phyloP scores from a whole-genome alignment of 2,797 vertebrate genomes.

The Poeciliopsis turneri region DNA sequence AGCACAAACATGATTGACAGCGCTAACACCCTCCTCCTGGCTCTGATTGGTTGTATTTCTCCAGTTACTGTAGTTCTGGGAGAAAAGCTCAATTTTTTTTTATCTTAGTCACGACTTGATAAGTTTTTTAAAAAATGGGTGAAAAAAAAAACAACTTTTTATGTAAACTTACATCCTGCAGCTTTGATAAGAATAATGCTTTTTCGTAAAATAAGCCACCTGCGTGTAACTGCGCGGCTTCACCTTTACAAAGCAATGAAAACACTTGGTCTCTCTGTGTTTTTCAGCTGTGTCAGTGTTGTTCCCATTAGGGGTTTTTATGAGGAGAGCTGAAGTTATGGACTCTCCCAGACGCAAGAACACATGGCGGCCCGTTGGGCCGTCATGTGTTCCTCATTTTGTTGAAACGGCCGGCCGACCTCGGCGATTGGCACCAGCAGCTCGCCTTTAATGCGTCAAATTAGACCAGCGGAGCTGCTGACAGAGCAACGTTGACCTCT shows the following conservation, averaged over 20 bases:
- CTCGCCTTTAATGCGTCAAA: slow-evolving; percentile 64
- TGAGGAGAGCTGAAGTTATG: slow-evolving; percentile 52
- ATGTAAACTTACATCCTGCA: too few relatives aligned
- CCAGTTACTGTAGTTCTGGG: too few relatives aligned
- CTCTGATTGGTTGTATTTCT: too few relatives aligned
- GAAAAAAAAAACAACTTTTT: too few relatives aligned
- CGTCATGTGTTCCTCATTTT: slow-evolving; percentile 36
- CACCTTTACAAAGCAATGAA: not conserved
- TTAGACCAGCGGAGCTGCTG: slow-evolving; percentile 55
- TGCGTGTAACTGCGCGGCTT: not conserved
- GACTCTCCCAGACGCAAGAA: slow-evolving; percentile 52
- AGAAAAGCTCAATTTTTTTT: too few relatives aligned
- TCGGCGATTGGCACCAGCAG: slow-evolving; percentile 52
- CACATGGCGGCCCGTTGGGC: slow-evolving; percentile 48
- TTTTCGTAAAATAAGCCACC: not conserved
- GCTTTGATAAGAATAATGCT: not conserved
- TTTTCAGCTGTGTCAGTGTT: slow-evolving; percentile 52
- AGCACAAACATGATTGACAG: too few relatives aligned
- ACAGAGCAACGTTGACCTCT: slow-evolving; percentile 61
- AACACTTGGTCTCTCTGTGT: slow-evolving; percentile 8
- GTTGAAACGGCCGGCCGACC: slow-evolving; percentile 32
- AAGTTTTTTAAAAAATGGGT: too few relatives aligned
- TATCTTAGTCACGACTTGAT: too few relatives aligned
- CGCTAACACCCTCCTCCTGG: too few relatives aligned
- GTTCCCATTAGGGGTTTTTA: slow-evolving; percentile 65